Conservation (phyloP, 30 jellyfish, hydroid and myxozoan species). For the Turritopsis rubra region DNA sequence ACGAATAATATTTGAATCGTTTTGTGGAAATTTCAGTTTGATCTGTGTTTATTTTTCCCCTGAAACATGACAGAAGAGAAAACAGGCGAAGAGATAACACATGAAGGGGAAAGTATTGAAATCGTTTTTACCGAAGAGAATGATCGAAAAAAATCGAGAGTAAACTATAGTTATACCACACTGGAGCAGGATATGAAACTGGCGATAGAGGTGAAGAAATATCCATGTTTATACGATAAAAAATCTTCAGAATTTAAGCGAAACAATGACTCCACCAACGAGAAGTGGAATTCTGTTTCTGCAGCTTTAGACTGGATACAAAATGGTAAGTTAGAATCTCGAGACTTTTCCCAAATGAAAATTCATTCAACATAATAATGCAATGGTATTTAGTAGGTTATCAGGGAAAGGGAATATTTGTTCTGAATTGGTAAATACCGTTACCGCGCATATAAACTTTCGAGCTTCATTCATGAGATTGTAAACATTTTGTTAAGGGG, state of each 20-base stretch:
- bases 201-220: neutral
- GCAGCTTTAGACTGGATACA: neutral
- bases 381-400: too few species aligned
- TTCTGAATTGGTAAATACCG: too few species aligned
- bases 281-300: conserved; percentile 7
- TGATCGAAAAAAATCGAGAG: neutral
- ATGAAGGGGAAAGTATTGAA: neutral
- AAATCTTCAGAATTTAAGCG: neutral
- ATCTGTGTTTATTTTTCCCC: neutral
- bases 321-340: neutral
- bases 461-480: too few species aligned
- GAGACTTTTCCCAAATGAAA: too few species aligned
- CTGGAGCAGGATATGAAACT: conserved; percentile 21
- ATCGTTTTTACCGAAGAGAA: neutral
- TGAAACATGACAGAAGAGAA: neutral
- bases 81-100: neutral
- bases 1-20: neutral
- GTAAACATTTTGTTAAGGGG: too few species aligned
- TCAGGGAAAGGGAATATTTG: too few species aligned
- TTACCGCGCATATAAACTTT: too few species aligned
- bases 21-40: neutral
- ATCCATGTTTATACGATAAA: conserved; percentile 18
- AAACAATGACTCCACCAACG: conserved; percentile 13
- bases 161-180: neutral
- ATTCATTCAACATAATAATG: too few species aligned